Conservation (phyloP, 2,113 vertebrate species). For the Tachysurus vachellii region DNA sequence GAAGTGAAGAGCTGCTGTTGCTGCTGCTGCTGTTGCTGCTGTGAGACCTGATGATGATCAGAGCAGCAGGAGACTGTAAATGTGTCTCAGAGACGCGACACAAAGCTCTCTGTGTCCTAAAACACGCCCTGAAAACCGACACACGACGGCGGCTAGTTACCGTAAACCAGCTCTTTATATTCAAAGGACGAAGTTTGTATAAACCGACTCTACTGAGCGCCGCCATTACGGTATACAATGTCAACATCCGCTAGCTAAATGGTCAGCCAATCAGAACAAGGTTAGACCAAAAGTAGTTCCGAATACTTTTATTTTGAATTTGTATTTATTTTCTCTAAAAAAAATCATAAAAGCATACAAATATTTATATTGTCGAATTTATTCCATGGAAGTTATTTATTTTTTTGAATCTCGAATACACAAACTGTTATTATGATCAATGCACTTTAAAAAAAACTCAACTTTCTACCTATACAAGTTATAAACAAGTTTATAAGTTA, state of each 20-base stretch:
- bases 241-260: slow-evolving; percentile 45
- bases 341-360: background rate
- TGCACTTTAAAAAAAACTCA: background rate
- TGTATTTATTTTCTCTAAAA: too few relatives aligned
- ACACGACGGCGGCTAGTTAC: background rate
- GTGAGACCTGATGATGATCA: slow-evolving; percentile 46
- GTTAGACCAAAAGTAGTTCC: background rate
- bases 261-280: slow-evolving; percentile 57
- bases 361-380: too few relatives aligned
- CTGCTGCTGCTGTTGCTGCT: slow-evolving; percentile 51
- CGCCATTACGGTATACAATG: slow-evolving; percentile 63
- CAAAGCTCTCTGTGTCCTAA: slow-evolving; percentile 34
- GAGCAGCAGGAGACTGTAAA: too few relatives aligned
- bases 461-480: background rate
- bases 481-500: background rate
- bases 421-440: background rate
- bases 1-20: slow-evolving; percentile 37
- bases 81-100: slow-evolving; percentile 15
- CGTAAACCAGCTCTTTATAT: background rate
- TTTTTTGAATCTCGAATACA: background rate
- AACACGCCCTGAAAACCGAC: background rate
- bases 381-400: background rate
- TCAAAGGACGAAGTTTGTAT: slow-evolving; percentile 49
- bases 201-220: slow-evolving; percentile 63
- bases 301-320: background rate